These are phyloP conservation scores for Megaleporinus macrocephalus DNA, from an alignment of 2,113 vertebrate species.

Conservation along the genomic window DNA sequence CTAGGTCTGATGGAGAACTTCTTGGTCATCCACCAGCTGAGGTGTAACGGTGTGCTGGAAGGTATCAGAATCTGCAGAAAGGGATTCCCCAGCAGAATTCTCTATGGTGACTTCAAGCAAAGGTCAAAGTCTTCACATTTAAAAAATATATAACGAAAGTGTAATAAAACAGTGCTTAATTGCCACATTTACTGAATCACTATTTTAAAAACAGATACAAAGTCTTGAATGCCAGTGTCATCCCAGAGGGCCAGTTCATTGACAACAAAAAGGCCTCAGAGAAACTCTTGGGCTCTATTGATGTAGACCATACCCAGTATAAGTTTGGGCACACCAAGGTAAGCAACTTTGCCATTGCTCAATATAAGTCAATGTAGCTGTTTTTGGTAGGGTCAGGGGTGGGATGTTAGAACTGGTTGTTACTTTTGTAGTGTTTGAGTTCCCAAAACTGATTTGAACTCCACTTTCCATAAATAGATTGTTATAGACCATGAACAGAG, in stretches of 20 bases:
- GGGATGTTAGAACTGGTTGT: too few species aligned
- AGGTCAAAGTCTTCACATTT: slow-evolving; percentile 67
- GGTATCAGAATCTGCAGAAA: slow-evolving; percentile 91
- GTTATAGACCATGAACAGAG: too few species aligned
- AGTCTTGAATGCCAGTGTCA: slow-evolving; percentile 28
- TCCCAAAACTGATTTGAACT: too few species aligned
- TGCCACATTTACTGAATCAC: neutral
- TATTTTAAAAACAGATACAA: slow-evolving; percentile 6
- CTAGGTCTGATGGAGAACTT: slow-evolving; percentile 88
- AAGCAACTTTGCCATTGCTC: neutral
- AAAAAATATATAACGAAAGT: neutral
- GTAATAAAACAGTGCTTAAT: neutral
- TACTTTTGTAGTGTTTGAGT: too few species aligned
- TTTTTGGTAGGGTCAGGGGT: too few species aligned
- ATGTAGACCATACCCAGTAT: slow-evolving; percentile 32
- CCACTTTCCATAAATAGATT: too few species aligned
- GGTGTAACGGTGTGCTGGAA: slow-evolving; percentile 88
- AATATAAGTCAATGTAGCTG: too few species aligned
- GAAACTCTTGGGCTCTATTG: slow-evolving; percentile 34
- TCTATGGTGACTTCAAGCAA: slow-evolving; percentile 89
- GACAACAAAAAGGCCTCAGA: slow-evolving; percentile 38
- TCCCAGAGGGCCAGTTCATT: slow-evolving; percentile 39
- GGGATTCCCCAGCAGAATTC: slow-evolving; percentile 90
- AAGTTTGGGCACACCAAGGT: slow-evolving; percentile 42
- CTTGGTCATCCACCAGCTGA: slow-evolving; percentile 88